Evolutionary conservation across 2,888 invertebrate species (phyloP), one percentile per base, ranked within the genome.

Genomic region (Synanthedon andrenaeformis): DNA sequence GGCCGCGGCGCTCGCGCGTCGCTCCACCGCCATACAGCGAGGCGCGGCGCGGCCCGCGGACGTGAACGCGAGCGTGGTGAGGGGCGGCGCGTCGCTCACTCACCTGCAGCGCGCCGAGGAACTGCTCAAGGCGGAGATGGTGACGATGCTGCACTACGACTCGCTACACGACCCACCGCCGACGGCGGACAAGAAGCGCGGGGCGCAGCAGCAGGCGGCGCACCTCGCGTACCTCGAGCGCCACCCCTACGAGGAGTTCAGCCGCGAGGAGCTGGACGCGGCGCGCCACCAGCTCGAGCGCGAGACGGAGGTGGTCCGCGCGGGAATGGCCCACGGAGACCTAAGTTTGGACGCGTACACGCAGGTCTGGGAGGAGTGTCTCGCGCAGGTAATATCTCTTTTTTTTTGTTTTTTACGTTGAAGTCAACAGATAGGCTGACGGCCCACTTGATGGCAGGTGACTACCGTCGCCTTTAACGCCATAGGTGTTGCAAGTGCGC

Each of bases 321-420:
- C 92, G 55, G 97, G 97, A 49, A 99, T 99, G 98, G 93, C 92
- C 0, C 98, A 99, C 72, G 98, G 98, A 0, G 98, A 98, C 42
- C 88, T 99, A 51, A 93, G 96, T 1, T 82, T 95, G 51, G 98
- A 98, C 62, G 94, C 96, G 0, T 98, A 97, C 74, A 93, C 93
- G 10, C 96, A 97, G 84, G 97, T 98, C 49, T 99, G 98, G 98
- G 96, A 97, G 72, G 98, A 99, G 82, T 98, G 98, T 79, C 89
- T 97, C 52, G 92, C 94, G 0, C 96, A 97, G 89, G 95, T 95
- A 51, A 54, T 58, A 23, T 23, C 23, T 23, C 19, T 23, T 23
- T 23, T 23, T 19, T 19, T 19, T 19, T 19, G 4, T 23, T 23
- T 23, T 23, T 23, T 23, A 23, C 4, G 23, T 23, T 4, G 4